Percentiles rank a stretch among this genome's conserved stretches.
Evolutionary conservation across 2,797 vertebrate species (phyloP).

Genomic region (Euthynnus affinis): DNA sequence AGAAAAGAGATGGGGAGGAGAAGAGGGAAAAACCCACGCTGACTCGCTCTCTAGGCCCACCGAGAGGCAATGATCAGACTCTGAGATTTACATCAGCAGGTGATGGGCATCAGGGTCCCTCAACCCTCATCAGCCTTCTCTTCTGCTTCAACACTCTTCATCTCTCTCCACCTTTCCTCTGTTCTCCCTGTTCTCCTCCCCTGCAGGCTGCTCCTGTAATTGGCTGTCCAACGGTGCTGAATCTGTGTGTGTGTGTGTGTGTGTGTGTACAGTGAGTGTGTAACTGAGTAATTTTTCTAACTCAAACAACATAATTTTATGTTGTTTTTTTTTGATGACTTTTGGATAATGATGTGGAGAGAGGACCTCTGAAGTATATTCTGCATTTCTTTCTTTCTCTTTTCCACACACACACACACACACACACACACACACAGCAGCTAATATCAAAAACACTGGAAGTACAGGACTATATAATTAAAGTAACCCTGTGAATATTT

Average conservation of each 20-base stretch:
- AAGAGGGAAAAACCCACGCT: conserved; percentile 12
- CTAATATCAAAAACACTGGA: neutral
- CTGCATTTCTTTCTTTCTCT: neutral
- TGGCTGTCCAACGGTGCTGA: conserved; percentile 58
- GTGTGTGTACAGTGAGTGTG: neutral
- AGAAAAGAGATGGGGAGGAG: conserved; percentile 4
- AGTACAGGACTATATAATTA: too few species aligned
- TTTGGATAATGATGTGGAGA: conserved; percentile 40
- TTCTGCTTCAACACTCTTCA: conserved; percentile 45
- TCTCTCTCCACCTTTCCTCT: conserved; percentile 50
- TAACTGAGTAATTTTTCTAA: conserved; percentile 25
- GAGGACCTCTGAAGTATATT: conserved; percentile 23
- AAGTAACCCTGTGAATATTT: too few species aligned
- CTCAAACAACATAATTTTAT: conserved; percentile 20
- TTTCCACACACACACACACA: neutral
- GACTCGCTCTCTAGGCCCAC: conserved; percentile 39
- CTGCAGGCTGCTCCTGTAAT: conserved; percentile 66
- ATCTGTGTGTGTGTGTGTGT: conserved; percentile 5
- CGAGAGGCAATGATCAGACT: conserved; percentile 69
- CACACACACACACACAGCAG: neutral
- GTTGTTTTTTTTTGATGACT: conserved; percentile 40
- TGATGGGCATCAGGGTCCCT: conserved; percentile 63
- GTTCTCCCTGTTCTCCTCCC: conserved; percentile 37
- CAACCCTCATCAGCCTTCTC: conserved; percentile 51
- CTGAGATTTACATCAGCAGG: conserved; percentile 71